A percentile compares a stretch with the other conserved stretches of the same genome.
Conservation (phyloP, 2,888 invertebrate species). For the Drosophila kambysellisi region DNA sequence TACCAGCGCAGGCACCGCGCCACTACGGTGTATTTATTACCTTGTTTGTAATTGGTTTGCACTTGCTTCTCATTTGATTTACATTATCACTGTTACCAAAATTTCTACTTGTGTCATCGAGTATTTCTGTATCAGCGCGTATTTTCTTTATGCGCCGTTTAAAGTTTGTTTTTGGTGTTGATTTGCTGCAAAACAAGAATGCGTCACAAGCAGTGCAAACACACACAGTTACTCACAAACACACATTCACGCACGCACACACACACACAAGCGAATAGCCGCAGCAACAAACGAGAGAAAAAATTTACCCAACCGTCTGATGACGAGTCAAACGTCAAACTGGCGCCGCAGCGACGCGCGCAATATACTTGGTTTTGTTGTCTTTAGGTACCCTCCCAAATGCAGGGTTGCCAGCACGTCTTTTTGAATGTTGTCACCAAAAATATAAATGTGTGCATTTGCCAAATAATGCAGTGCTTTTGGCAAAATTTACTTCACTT, state of each 20-base stretch:
- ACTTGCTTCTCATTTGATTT: conserved; percentile 41
- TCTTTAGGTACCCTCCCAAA: conserved; percentile 71
- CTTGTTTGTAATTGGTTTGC: conserved; percentile 34
- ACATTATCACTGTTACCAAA: conserved; percentile 27
- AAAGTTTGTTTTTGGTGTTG: conserved; percentile 53
- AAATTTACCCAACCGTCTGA: conserved; percentile 76
- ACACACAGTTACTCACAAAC: conserved; percentile 28
- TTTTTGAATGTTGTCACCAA: background rate
- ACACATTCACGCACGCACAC: conserved; percentile 36
- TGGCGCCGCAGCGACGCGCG: conserved; percentile 72
- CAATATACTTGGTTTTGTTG: conserved; percentile 68
- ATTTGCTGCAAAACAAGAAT: conserved; percentile 75
- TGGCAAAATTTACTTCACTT: background rate
- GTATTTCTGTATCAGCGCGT: conserved; percentile 39
- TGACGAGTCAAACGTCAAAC: conserved; percentile 75
- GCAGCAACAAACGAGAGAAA: conserved; percentile 57
- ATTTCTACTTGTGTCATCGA: conserved; percentile 19
- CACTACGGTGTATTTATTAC: conserved; percentile 50
- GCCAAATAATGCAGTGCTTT: background rate
- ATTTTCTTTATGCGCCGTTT: conserved; percentile 41
- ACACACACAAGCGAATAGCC: conserved; percentile 36
- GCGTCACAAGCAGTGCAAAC: conserved; percentile 66
- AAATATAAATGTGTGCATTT: background rate
- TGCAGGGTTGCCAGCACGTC: conserved; percentile 55
- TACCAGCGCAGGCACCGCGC: conserved; percentile 42